Evolutionary conservation across 2,113 vertebrate species (phyloP).

Genomic region (Chroicocephalus ridibundus): DNA sequence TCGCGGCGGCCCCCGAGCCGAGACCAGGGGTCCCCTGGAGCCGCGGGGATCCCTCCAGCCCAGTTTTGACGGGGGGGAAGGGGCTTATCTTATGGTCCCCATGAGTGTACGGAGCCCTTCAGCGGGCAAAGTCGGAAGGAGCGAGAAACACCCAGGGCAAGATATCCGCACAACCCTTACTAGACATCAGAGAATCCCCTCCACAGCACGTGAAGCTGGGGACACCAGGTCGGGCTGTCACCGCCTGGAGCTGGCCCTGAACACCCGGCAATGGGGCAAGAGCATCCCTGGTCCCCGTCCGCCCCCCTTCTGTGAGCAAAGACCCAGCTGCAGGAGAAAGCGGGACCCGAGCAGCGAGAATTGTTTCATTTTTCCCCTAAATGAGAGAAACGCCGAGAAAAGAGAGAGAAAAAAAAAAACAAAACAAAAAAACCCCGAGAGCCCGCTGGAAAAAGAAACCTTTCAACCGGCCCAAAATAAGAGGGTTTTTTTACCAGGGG

Average conservation of each 20-base stretch:
- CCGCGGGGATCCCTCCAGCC: accelerated
- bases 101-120: accelerated
- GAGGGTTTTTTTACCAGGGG: neutral
- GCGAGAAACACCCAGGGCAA: accelerated
- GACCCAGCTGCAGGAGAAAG: neutral
- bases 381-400: neutral
- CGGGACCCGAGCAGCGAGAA: neutral
- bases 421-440: neutral
- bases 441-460: slow-evolving; percentile 27
- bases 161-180: accelerated
- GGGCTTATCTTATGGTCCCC: accelerated
- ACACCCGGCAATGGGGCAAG: accelerated
- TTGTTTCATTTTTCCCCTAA: neutral
- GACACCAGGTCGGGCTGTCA: neutral
- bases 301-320: too few relatives aligned
- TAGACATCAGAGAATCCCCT: neutral
- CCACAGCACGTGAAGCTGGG: accelerated
- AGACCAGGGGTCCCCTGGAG: neutral
- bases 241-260: accelerated
- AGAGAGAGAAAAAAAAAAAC: neutral
- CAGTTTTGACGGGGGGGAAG: too few relatives aligned
- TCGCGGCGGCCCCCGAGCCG: accelerated
- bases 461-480: neutral
- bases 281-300: neutral
- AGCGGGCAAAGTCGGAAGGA: neutral